Evolutionary conservation across 2,797 vertebrate genomes (phyloP), one percentile per base, ranked within the genome.

Genomic region (Melanotaenia pygmaea): DNA sequence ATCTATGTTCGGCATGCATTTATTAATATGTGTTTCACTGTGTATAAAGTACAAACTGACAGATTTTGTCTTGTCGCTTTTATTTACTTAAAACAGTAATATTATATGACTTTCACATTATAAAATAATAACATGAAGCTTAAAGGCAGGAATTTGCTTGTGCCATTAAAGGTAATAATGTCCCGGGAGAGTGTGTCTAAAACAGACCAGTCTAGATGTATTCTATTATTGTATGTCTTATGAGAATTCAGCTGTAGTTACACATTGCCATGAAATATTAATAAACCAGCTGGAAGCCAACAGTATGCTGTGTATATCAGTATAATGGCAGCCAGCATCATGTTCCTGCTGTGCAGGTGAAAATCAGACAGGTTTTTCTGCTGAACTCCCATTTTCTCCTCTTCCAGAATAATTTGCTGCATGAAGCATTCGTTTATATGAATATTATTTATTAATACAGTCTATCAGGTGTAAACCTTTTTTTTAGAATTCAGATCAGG

Each of bases 251-350:
- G 67, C 82, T 85, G 78, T 79, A 79, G 79, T 79, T 86, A 88
- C 74, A 89, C 74, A 76, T 69, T 30, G 22, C 35, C 34, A 78
- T 90, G 73, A 83, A 90, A 89, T 80, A 89, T 72, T 86, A 51
- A 89, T 88, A 75, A 81, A 77, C 50, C 82, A 22, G 76, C 83
- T 80, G 76, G 78, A 70, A 69, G 70, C 70, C 57, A 69, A 47
- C 75, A 65, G 59, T 73, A 13, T 59, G 62, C 57, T 62, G 67
- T n/a, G 18, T 70, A 65, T 68, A 35, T 72, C 30, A 43, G 57
- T 45, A 45, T 70, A 70, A 76, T 37, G 30, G 51, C 16, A 58
- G 61, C 16, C 9, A 26, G 50, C 72, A 53, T 74, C 58, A 68
- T 67, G 69, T 85, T 80, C 56, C 32, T 45, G 18, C 47, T 72